These are phyloP conservation scores for Chrysomallon squamiferum DNA, from an alignment of 1,140 invertebrate species.

Conservation along the genomic window DNA sequence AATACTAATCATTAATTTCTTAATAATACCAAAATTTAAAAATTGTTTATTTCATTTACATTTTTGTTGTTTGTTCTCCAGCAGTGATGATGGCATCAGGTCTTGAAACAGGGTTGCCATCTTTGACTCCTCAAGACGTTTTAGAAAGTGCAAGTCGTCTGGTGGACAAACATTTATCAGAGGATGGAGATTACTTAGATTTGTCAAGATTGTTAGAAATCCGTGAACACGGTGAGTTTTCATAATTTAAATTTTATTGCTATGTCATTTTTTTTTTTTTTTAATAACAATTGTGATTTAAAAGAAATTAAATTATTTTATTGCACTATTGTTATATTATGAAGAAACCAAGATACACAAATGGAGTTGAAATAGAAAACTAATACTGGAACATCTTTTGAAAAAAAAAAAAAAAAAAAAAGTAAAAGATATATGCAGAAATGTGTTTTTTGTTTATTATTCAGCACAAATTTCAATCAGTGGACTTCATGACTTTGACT, in stretches of 20 bases:
- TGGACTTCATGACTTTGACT: constrained; percentile 88
- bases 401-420: no score
- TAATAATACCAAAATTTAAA: no score
- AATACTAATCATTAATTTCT: no score
- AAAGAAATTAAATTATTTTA: neutral
- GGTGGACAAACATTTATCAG: constrained; percentile 52
- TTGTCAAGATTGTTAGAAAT: constrained; percentile 56
- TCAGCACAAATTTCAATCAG: constrained; percentile 74
- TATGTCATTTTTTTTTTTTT: neutral
- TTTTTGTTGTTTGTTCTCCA: no score
- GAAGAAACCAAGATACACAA: neutral
- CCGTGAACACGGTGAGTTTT: constrained; percentile 52
- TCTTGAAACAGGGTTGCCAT: constrained; percentile 22
- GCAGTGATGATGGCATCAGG: constrained; percentile 22
- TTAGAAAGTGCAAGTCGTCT: constrained; percentile 46
- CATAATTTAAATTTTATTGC: neutral
- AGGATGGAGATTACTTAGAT: constrained; percentile 54
- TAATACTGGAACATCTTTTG: neutral
- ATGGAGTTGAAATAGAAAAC: neutral
- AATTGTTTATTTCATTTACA: no score
- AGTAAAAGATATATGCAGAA: no score
- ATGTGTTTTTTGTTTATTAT: constrained; percentile 23
- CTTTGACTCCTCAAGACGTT: constrained; percentile 41
- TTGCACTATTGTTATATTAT: neutral
- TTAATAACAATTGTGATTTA: neutral